Conservation (phyloP, 92 coral and sea anemone species). For the Blastomussa wellsi region DNA sequence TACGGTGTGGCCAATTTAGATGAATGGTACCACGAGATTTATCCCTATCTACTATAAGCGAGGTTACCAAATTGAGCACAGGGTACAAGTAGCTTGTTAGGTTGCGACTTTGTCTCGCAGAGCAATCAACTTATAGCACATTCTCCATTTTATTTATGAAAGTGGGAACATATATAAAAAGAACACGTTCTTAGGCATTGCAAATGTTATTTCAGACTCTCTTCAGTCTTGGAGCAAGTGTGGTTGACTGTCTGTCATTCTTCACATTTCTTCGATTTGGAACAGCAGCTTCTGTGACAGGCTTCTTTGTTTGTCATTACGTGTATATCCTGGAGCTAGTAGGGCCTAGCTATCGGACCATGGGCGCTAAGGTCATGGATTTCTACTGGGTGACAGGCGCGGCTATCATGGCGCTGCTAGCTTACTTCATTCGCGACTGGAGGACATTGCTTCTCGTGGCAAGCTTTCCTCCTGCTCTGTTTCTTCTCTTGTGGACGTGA, state of each 20-base stretch:
- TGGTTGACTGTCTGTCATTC: conserved; percentile 73
- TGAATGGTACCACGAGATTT: too few relatives aligned
- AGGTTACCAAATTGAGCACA: too few relatives aligned
- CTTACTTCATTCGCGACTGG: conserved; percentile 64
- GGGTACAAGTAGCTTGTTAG: too few relatives aligned
- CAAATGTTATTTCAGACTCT: conserved; percentile 44
- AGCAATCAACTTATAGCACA: too few relatives aligned
- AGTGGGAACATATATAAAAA: too few relatives aligned
- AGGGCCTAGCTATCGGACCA: conserved; percentile 52
- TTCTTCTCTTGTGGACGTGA: conserved; percentile 49
- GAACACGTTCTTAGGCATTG: background rate
- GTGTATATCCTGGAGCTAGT: conserved; percentile 65
- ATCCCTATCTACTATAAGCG: too few relatives aligned
- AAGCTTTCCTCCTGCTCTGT: conserved; percentile 45
- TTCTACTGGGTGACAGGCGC: conserved; percentile 49
- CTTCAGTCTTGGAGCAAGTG: conserved; percentile 57
- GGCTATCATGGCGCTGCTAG: conserved; percentile 39
- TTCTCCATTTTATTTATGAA: too few relatives aligned
- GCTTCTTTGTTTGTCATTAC: conserved; percentile 66
- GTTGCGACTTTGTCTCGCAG: too few relatives aligned
- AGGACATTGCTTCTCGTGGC: conserved; percentile 39
- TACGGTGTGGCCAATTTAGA: too few relatives aligned
- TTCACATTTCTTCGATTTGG: conserved; percentile 69
- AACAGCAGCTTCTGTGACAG: conserved; percentile 65
- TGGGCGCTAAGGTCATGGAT: conserved; percentile 36